Percentiles rank a stretch among this genome's conserved stretches.
Evolutionary conservation across 2,888 invertebrate species (phyloP).

Genomic region (Cephus runcator): DNA sequence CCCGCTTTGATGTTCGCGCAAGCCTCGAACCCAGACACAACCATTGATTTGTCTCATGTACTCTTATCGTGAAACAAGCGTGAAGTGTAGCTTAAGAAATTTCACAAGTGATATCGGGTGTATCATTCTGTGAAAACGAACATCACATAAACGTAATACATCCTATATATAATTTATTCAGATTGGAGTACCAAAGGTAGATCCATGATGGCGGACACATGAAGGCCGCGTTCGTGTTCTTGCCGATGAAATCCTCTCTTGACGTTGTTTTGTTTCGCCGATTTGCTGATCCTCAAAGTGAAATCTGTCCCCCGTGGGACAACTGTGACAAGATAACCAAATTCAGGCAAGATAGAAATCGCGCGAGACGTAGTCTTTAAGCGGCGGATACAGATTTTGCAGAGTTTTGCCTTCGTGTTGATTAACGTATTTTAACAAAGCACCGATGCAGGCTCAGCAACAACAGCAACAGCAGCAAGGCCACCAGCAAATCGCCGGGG

Average conservation of each 20-base stretch:
- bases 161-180: not conserved
- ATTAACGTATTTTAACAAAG: slow-evolving; percentile 5
- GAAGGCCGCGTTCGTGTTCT: slow-evolving; percentile 28
- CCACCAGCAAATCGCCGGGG: slow-evolving; percentile 53
- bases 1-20: slow-evolving; percentile 24
- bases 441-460: slow-evolving; percentile 59
- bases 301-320: not conserved
- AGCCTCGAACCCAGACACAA: slow-evolving; percentile 25
- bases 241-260: slow-evolving; percentile 7
- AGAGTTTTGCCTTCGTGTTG: not conserved
- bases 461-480: slow-evolving; percentile 52
- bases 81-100: not conserved
- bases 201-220: slow-evolving; percentile 41
- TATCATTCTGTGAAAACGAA: not conserved
- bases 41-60: slow-evolving; percentile 7
- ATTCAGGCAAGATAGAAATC: not conserved
- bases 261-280: slow-evolving; percentile 18
- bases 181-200: not conserved
- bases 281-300: slow-evolving; percentile 1
- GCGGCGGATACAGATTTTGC: not conserved
- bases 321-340: not conserved
- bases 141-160: not conserved
- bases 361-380: not conserved
- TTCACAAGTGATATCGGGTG: not conserved
- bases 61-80: not conserved